Conservation (phyloP, 1,140 invertebrate species). For the Drosophila oshimai region DNA sequence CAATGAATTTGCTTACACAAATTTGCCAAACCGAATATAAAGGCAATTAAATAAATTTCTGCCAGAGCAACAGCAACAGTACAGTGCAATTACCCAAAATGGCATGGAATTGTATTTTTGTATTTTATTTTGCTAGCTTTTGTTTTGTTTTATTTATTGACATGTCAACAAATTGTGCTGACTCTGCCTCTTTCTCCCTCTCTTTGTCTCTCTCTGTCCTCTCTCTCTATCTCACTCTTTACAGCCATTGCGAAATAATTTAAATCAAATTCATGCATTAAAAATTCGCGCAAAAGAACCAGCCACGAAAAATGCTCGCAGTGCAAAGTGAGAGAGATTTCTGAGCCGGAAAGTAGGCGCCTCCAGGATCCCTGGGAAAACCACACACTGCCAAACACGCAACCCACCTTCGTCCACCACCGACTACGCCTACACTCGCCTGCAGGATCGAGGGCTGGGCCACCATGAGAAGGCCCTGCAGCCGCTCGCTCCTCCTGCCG, state of each 20-base stretch:
- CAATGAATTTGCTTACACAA: conserved; percentile 61
- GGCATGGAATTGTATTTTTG: conserved; percentile 21
- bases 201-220: neutral
- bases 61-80: conserved; percentile 5
- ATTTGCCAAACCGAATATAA: conserved; percentile 65
- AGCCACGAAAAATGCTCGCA: conserved; percentile 27
- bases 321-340: conserved; percentile 17
- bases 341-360: conserved; percentile 12
- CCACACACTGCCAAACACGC: conserved; percentile 10
- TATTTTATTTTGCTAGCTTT: conserved; percentile 11
- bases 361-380: neutral
- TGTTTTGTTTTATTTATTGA: conserved; percentile 61
- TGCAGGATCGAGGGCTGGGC: conserved; percentile 20
- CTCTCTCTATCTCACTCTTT: conserved; percentile 1
- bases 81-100: conserved; percentile 47
- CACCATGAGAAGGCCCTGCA: conserved; percentile 57
- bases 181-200: neutral
- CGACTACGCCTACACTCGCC: conserved; percentile 2
- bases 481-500: conserved; percentile 43
- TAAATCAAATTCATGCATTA: conserved; percentile 49
- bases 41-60: conserved; percentile 77
- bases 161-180: conserved; percentile 62
- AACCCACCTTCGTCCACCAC: neutral
- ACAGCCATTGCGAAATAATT: conserved; percentile 31
- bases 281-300: conserved; percentile 16